Evolutionary conservation across 2,797 vertebrate species (phyloP).

Genomic region (Perodicticus potto): DNA sequence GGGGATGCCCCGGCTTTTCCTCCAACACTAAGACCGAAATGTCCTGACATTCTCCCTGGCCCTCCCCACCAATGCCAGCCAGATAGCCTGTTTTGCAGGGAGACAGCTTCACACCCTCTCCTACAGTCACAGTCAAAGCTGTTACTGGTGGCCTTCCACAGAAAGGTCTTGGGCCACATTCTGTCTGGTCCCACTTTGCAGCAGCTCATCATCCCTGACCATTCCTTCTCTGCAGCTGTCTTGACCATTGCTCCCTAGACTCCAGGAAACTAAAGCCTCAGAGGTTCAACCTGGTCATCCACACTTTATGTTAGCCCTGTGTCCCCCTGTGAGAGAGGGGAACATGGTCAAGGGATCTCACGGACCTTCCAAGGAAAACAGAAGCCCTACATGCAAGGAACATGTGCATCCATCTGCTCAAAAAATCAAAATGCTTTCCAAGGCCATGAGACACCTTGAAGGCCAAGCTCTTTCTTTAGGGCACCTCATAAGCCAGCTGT

Average conservation of each 20-base stretch:
- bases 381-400: neutral
- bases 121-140: neutral
- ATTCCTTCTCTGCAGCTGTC: neutral
- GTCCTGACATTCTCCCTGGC: neutral
- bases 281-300: neutral
- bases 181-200: neutral
- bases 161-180: neutral
- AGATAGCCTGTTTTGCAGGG: too few species aligned
- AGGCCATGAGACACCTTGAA: slow-evolving; percentile 13
- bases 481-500: neutral
- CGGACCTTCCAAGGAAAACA: accelerated
- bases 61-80: neutral
- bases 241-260: neutral
- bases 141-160: accelerated
- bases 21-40: neutral
- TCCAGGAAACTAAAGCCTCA: neutral
- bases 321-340: neutral
- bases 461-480: neutral
- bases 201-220: accelerated
- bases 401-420: accelerated
- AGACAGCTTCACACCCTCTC: neutral
- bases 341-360: accelerated
- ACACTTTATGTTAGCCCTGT: neutral
- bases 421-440: neutral
- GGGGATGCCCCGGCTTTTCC: accelerated